Conservation (phyloP, 1,140 invertebrate species). For the Bombus soroeensis region DNA sequence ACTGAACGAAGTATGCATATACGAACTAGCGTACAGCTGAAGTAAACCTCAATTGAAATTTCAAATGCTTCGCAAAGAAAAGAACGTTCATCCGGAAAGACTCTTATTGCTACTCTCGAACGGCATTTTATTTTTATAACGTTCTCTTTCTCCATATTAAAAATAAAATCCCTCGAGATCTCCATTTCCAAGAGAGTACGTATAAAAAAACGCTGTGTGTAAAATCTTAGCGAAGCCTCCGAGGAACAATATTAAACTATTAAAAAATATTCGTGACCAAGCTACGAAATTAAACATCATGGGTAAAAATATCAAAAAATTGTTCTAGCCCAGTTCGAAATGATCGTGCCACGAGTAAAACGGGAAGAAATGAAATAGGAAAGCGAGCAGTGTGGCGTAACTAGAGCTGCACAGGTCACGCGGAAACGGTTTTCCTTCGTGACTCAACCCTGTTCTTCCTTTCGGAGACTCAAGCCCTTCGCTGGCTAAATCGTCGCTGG, state of each 20-base stretch:
- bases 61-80: not conserved
- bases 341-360: not conserved
- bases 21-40: too few relatives aligned
- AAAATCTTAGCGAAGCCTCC: not conserved
- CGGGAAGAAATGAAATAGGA: not conserved
- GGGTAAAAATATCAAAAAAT: not conserved
- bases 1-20: too few relatives aligned
- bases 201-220: not conserved
- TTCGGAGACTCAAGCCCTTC: not conserved
- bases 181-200: not conserved
- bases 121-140: not conserved
- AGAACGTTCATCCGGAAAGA: not conserved
- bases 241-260: not conserved
- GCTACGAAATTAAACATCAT: not conserved
- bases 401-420: not conserved
- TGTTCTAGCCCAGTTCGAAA: not conserved
- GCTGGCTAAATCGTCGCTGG: conserved; percentile 35
- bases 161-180: not conserved
- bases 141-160: not conserved
- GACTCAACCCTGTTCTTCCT: not conserved
- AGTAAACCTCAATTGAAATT: not conserved
- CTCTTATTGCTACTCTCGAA: not conserved
- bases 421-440: not conserved
- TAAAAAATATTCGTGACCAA: not conserved
- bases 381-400: not conserved